Conservation (phyloP, 2,888 invertebrate genomes). For the Parasteatoda lunata region DNA sequence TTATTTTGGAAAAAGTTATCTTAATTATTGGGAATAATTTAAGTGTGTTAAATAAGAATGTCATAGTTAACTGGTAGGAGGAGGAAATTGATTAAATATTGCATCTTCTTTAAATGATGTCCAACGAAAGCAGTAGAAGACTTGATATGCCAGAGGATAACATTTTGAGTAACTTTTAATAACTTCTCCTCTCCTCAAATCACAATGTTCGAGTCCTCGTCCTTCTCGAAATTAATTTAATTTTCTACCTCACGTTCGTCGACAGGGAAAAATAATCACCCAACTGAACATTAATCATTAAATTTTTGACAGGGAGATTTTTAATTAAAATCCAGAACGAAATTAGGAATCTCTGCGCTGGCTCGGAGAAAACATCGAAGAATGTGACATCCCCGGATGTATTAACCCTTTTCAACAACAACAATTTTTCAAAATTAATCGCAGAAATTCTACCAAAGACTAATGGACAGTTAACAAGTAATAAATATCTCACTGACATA, state of each 20-base stretch:
- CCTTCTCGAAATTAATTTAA: neutral
- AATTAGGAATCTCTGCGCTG: conserved; percentile 54
- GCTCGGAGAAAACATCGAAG: conserved; percentile 56
- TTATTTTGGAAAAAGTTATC: too few species aligned
- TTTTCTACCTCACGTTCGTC: neutral
- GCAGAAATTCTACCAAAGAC: conserved; percentile 48
- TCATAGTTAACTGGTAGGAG: too few species aligned
- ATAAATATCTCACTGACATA: neutral
- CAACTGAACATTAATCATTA: conserved; percentile 61
- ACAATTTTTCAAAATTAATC: conserved; percentile 66
- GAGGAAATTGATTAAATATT: too few species aligned
- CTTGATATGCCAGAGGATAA: too few species aligned
- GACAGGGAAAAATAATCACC: conserved; percentile 25
- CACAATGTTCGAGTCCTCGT: neutral
- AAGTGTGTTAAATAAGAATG: too few species aligned
- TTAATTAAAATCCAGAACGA: conserved; percentile 61
- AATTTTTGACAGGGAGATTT: conserved; percentile 68
- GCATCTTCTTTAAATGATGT: too few species aligned
- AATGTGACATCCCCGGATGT: conserved; percentile 48
- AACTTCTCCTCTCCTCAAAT: too few species aligned
- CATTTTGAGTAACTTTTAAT: too few species aligned
- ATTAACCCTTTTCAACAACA: conserved; percentile 26
- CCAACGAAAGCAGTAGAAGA: too few species aligned
- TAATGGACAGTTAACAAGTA: neutral
- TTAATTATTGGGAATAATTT: too few species aligned